Evolutionary conservation across 2,113 vertebrate genomes (phyloP).

Genomic region (Panthera tigris): DNA sequence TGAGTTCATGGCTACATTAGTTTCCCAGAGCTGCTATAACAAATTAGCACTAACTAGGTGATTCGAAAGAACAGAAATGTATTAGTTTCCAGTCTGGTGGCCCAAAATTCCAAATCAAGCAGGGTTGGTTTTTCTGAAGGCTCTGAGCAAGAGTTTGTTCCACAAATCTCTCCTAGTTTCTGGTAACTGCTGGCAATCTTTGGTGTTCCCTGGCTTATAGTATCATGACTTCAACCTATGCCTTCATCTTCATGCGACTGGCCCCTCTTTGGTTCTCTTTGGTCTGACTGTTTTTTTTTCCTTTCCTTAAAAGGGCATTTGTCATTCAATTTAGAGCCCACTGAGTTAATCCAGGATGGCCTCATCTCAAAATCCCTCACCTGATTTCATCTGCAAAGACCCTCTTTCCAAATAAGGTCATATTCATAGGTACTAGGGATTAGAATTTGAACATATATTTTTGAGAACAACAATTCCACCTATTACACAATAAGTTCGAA

Average conservation of each 20-base stretch:
- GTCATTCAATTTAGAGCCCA: background rate
- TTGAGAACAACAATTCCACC: background rate
- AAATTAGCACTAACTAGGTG: background rate
- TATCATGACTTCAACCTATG: background rate
- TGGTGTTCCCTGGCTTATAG: background rate
- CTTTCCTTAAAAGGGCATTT: background rate
- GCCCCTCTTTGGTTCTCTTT: background rate
- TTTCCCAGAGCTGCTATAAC: background rate
- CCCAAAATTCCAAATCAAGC: background rate
- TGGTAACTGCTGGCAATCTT: background rate
- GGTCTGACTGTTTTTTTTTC: no score
- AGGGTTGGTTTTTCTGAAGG: background rate
- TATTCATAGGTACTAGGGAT: background rate
- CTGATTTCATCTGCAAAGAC: background rate
- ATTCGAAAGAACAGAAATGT: background rate
- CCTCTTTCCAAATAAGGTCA: background rate
- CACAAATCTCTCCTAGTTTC: background rate
- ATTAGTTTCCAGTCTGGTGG: background rate
- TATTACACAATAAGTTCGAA: background rate
- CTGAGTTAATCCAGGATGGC: background rate
- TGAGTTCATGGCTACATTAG: background rate
- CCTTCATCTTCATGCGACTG: fast-evolving
- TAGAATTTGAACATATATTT: background rate
- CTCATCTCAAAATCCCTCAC: background rate
- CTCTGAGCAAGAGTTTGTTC: no score